Base-by-base conservation (phyloP, 1,140 invertebrate genomes). In the Tetragonula clypearis region DNA sequence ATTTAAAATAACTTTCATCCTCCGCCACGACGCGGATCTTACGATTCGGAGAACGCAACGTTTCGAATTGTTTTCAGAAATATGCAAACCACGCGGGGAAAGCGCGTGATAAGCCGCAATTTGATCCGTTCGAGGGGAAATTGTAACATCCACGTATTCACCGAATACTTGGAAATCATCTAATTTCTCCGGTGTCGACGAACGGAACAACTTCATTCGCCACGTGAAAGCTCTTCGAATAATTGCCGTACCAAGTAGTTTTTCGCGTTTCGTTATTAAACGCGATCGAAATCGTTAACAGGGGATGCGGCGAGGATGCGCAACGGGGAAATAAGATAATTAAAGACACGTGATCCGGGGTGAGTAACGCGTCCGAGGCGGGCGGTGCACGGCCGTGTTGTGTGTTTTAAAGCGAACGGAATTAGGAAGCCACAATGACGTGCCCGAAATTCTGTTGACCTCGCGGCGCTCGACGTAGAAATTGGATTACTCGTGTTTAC, bases 401-500 rank as follows among this genome's bases (percentile, higher is more conserved):
- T 88, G 83, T 88, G 71, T 88, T 88, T 88, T 82, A 88, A 88
- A 87, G 87, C 80, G 87, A 86, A 82, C 84, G 81, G 77, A 90
- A 90, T 90, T 89, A 62, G 60, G 75, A 84, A 86, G 82, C 76
- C 85, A 87, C 86, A 90, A 87, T 86, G 86, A 81, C 76, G 86
- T 80, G 80, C 75, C 86, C 69, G 86, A 90, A 90, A 90, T 86
- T 90, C 83, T 87, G 86, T 90, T 90, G 86, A 90, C 80, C 88
- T 79, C 86, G 81, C 77, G 68, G 65, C 76, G 82, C 89, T 89
- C 79, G 56, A 41, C 68, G 66, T 53, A 83, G 88, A 90, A 87
- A 90, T 90, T 87, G 88, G 79, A 90, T 90, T 90, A 90, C 78
- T 84, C 83, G 86, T 90, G 86, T 90, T 90, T 90, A 87, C 82